A percentile compares a stretch with the other conserved stretches of the same genome.
Evolutionary conservation across 2,888 invertebrate species (phyloP).

Genomic region (Sesamia inferens): DNA sequence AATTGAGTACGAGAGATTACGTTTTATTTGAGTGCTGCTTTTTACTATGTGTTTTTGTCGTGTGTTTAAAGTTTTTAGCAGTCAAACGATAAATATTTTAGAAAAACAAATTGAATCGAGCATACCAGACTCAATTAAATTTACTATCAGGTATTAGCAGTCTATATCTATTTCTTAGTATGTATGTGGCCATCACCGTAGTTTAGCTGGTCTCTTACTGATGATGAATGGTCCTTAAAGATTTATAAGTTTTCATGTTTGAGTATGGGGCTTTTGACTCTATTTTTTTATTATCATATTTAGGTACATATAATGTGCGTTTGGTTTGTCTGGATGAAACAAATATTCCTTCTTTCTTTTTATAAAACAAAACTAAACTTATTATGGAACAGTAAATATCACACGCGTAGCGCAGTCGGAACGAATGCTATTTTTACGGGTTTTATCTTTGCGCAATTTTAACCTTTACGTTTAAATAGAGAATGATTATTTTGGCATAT

Average conservation of each 20-base stretch:
- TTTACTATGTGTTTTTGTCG: constrained; percentile 18
- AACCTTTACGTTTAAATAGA: constrained; percentile 35
- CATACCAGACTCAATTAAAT: background rate
- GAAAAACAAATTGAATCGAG: background rate
- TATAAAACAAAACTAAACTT: constrained; percentile 40
- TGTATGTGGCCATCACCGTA: constrained; percentile 5
- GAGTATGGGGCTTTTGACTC: too few species aligned
- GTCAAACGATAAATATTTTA: background rate
- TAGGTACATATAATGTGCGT: too few species aligned
- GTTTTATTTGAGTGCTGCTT: constrained; percentile 6
- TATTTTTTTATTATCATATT: too few species aligned
- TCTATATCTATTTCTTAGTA: background rate
- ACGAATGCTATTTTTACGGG: constrained; percentile 39
- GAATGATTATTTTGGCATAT: constrained; percentile 41
- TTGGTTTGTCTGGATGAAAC: too few species aligned
- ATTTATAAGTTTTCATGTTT: constrained; percentile 3
- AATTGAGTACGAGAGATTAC: background rate
- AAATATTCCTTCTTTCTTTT: too few species aligned
- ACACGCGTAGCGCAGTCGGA: constrained; percentile 27
- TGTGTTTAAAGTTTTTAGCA: constrained; percentile 1
- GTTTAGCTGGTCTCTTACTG: background rate
- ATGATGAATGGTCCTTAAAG: constrained; percentile 28
- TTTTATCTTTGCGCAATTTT: constrained; percentile 17
- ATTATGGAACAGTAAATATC: constrained; percentile 26
- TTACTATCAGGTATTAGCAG: background rate